Evolutionary conservation across 2,888 invertebrate species (phyloP), one percentile per base, ranked within the genome.

Genomic region (Invenusta paracnida): DNA sequence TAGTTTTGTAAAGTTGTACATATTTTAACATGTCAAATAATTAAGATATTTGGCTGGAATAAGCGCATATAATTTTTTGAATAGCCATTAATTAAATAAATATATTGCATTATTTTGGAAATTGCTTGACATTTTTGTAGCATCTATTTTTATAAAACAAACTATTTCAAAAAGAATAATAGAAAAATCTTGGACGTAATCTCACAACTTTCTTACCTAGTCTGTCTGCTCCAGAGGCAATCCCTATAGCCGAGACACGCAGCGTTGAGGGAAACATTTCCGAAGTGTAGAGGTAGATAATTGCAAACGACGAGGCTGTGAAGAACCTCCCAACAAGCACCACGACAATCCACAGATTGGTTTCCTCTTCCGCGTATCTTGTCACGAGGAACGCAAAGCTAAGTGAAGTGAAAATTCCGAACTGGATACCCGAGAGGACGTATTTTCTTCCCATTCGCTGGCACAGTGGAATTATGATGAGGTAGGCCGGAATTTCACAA

Each of bases 181-280:
- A n/a, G n/a, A n/a, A n/a, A n/a, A n/a, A n/a, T n/a, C n/a, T n/a
- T n/a, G n/a, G n/a, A n/a, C n/a, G n/a, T n/a, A n/a, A n/a, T n/a
- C n/a, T n/a, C n/a, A n/a, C n/a, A n/a, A n/a, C n/a, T n/a, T n/a
- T n/a, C 48, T 11, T 79, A 27, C 79, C 79, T 5, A 79, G 79
- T 25, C 79, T 23, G 79, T 23, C 79, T n/a, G 79, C 23, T 11
- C 79, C 28, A 25, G 79, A 25, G 79, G 25, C n/a, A 5, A 79
- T 79, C 2, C 25, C 79, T 11, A 79, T 27, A 79, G 25, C 79
- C 79, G 28, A 25, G 28, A 27, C 23, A 23, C 79, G 23, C 79
- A 79, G 79, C 2, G 25, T 79, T n/a, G n/a, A 5, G n/a, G 79
- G 79, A n/a, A 79, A 79, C 79, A 79, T 79, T 79, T 79, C 79